phyloP scores from a whole-genome alignment of 2,113 vertebrate genomes.

The Sprattus sprattus region DNA sequence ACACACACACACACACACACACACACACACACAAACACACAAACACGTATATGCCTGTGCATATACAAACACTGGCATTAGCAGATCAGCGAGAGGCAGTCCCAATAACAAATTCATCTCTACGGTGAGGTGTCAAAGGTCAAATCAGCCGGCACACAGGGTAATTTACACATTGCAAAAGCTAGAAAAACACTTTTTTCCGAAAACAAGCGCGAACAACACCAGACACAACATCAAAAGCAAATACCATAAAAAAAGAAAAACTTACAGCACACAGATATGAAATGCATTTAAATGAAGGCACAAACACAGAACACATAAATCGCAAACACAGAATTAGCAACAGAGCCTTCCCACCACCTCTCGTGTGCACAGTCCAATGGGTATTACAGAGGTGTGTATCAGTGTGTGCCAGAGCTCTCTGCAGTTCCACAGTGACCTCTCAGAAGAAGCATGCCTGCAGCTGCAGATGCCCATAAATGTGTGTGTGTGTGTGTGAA shows the following conservation, averaged over 20 bases:
- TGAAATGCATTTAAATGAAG: neutral
- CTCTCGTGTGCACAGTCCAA: neutral
- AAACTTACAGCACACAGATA: neutral
- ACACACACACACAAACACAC: neutral
- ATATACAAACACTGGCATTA: neutral
- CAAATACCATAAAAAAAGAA: neutral
- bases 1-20: neutral
- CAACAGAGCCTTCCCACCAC: neutral
- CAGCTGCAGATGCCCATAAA: neutral
- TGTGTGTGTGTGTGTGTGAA: neutral
- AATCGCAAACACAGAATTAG: neutral
- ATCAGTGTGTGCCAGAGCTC: neutral
- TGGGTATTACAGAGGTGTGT: neutral
- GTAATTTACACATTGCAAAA: neutral
- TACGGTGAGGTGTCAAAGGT: neutral
- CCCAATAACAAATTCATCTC: neutral
- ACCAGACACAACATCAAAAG: neutral
- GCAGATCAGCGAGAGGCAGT: neutral
- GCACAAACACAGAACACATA: neutral
- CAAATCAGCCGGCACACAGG: neutral
- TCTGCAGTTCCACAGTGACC: neutral
- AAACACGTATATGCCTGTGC: slow-evolving; percentile 5
- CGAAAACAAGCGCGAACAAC: neutral
- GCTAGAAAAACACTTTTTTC: neutral
- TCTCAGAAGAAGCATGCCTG: neutral